A percentile compares a stretch with the other conserved stretches of the same genome.
Evolutionary conservation across 2,113 vertebrate species (phyloP).

Genomic region (Albula glossodonta): DNA sequence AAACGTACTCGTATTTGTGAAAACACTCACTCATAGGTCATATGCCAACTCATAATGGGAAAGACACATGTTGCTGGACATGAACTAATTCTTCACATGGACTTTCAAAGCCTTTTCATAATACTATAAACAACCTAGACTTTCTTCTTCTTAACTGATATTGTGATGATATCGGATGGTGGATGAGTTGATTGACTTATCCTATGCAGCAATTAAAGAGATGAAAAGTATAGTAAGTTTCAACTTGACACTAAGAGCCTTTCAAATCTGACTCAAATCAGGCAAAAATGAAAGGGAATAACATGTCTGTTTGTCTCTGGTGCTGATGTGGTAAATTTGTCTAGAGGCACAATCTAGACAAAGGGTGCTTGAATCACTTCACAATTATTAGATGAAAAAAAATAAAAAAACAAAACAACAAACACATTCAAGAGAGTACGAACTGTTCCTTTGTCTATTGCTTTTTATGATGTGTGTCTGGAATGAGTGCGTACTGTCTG

Average conservation of each 20-base stretch:
- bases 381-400: background rate
- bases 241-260: too few relatives aligned
- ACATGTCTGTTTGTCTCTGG: background rate
- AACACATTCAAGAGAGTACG: background rate
- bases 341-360: background rate
- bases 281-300: background rate
- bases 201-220: too few relatives aligned
- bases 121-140: background rate
- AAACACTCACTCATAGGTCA: background rate
- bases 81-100: background rate
- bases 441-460: background rate
- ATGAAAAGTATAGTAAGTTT: too few relatives aligned
- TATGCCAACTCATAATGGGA: background rate
- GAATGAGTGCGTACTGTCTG: slow-evolving; percentile 76
- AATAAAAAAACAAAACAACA: background rate
- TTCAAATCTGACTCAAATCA: too few relatives aligned
- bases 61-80: background rate
- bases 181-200: too few relatives aligned
- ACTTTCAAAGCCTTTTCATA: background rate
- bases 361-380: background rate
- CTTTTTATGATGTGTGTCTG: slow-evolving; percentile 29
- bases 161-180: too few relatives aligned
- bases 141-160: background rate
- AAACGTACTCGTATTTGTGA: too few relatives aligned
- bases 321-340: background rate